A percentile compares a stretch with the other conserved stretches of the same genome.
Evolutionary conservation across 2,113 vertebrate genomes (phyloP).

Genomic region (Vulpes ferrilata): DNA sequence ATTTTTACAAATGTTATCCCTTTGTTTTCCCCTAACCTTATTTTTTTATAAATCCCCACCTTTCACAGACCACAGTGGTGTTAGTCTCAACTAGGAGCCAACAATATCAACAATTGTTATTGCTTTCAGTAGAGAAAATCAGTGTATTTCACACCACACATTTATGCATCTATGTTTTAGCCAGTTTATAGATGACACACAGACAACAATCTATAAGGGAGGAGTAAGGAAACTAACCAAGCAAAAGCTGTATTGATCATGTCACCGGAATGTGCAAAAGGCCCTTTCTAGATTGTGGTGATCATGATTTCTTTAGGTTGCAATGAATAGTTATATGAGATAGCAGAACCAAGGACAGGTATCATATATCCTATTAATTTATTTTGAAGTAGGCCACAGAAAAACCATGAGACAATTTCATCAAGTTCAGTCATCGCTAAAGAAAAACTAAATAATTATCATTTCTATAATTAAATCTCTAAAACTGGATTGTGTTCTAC

Average conservation of each 20-base stretch:
- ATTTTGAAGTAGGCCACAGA: background rate
- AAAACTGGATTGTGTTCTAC: background rate
- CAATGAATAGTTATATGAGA: background rate
- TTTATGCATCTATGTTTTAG: background rate
- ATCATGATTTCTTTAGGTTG: background rate
- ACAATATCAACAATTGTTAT: background rate
- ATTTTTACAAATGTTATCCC: background rate
- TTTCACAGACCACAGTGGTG: background rate
- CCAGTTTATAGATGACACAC: background rate
- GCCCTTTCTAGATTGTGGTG: background rate
- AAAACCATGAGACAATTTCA: background rate
- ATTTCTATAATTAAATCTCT: constrained; percentile 7
- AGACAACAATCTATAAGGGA: background rate
- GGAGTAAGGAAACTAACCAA: background rate
- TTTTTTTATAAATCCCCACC: background rate
- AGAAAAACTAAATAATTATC: background rate
- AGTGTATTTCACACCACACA: background rate
- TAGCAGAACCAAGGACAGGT: background rate
- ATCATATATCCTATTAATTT: background rate
- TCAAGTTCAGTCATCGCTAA: background rate
- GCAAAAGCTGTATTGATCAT: background rate
- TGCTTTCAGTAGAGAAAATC: background rate
- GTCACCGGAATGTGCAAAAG: background rate
- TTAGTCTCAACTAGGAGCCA: background rate
- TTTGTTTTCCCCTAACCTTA: background rate